Base-by-base conservation (phyloP, 1,140 invertebrate genomes). In the Eueides isabella region DNA sequence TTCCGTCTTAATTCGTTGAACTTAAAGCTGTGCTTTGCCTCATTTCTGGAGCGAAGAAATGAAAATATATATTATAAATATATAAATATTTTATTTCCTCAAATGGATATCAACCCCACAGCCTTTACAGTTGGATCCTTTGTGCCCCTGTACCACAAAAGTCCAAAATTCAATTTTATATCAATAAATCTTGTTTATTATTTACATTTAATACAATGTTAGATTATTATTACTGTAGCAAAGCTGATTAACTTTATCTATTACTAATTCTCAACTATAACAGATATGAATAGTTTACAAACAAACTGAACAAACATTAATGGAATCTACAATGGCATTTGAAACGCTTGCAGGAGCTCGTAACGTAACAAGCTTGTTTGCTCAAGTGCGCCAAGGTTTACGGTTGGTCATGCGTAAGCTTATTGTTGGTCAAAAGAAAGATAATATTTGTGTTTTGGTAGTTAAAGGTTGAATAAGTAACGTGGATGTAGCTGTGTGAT, bases 321-420 rank as follows among this genome's bases (percentile, higher is more conserved):
- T 68, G 66, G 61, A 74, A 63, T 68, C 31, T 66, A 61, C 35
- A 74, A 55, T 55, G 19, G 48, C 48, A 55, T 26, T 55, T 55
- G 16, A 26, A 68, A 74, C 26, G 61, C 33, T 38, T 74, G 23
- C 26, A 64, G 35, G 66, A 68, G 65, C 26, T 61, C 12, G 55
- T 14, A 68, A 73, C 19, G 30, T n/a, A 67, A 63, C 61, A 63
- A 64, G 55, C 61, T 33, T 68, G 66, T 74, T 61, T 68, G 33
- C 35, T 67, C 72, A 74, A 74, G 72, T 74, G 66, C 72, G 62
- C 48, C 31, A 38, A 72, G 44, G 64, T 67, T 67, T 31, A 35
- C 29, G 66, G 14, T 19, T 61, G 29, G 44, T 44, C 61, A 68
- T 74, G 72, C 61, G 35, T 33, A 30, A 74, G 61, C 30, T 1